Evolutionary conservation across 1,140 invertebrate genomes (phyloP).

Genomic region (Drosophila subpulchrella): DNA sequence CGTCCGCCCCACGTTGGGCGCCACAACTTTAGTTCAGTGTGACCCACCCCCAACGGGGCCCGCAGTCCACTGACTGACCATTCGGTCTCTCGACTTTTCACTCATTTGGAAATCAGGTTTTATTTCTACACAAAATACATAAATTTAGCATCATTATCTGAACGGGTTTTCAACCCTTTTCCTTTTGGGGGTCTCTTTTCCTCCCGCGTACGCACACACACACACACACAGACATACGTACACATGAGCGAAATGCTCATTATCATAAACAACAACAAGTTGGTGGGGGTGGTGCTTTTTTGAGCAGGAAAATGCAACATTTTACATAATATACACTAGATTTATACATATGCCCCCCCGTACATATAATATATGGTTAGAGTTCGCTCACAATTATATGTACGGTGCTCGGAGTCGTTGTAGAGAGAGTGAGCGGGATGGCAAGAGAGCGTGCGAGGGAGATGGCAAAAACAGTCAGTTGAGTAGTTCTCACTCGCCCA

Average conservation of each 20-base stretch:
- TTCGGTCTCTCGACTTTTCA: conserved; percentile 36
- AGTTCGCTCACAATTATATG: conserved; percentile 66
- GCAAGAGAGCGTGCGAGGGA: conserved; percentile 1
- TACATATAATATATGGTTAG: conserved; percentile 55
- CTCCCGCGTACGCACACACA: conserved; percentile 6
- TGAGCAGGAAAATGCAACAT: conserved; percentile 70
- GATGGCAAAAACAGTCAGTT: background rate
- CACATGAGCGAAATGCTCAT: conserved; percentile 80
- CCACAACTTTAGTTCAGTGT: conserved; percentile 40
- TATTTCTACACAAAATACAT: conserved; percentile 84
- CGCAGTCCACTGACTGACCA: background rate
- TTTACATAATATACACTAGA: conserved; percentile 78
- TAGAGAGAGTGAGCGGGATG: conserved; percentile 20
- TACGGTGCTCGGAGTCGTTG: conserved; percentile 21
- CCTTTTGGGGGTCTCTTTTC: conserved; percentile 27
- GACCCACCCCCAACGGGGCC: conserved; percentile 28
- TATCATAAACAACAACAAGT: conserved; percentile 81
- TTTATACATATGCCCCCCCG: conserved; percentile 48
- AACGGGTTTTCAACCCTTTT: conserved; percentile 52
- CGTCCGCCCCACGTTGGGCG: background rate
- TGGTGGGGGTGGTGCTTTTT: conserved; percentile 34
- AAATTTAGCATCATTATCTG: conserved; percentile 83
- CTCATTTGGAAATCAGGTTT: conserved; percentile 82
- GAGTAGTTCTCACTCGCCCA: conserved; percentile 37
- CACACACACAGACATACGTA: conserved; percentile 19